Base-by-base conservation (phyloP, 2,888 invertebrate genomes). In the Chloroclystis v-ata region DNA sequence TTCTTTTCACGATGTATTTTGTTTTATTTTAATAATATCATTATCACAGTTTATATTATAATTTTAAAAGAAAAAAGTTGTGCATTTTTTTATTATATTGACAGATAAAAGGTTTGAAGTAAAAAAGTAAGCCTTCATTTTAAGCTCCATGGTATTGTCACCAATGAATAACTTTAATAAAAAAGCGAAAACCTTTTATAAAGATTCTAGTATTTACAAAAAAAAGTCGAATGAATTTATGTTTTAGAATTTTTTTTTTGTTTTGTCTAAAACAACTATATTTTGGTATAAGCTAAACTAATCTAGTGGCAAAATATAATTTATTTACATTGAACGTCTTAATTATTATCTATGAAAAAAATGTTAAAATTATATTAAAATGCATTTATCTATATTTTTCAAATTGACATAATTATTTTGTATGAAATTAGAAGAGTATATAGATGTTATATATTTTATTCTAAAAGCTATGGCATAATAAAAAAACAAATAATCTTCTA, bases 1-100 rank as follows among this genome's bases (percentile, higher is more conserved):
- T 38, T 39, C 16, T 37, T 26, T 33, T 60, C 56, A 67, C 37
- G 61, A 72, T 68, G 69, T 68, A 59, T 59, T 56, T 65, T 64
- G 58, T 64, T 65, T 65, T 68, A 54, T 60, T 52, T 60, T 70
- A 61, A 70, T 61, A 69, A 78, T 69, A 74, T 76, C 70, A 78
- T 86, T n/a, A 86, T 86, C 86, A 86, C 86, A 86, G 86, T 82
- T n/a, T 82, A 80, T 78, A 81, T 78, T 78, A 20, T 80, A 73
- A 75, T 65, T 76, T 69, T 38, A 50, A 39, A 50, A 46, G 39
- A 25, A 43, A 46, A 47, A 32, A 46, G 28, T 43, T 11, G 20
- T 3, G 7, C 8, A 26, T 26, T 26, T 9, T 6, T 26, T 6
- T 8, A 26, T 6, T 6, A 5, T 4, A 4, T 20, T 5, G 20